Evolutionary conservation across 2,888 invertebrate species (phyloP).

Genomic region (Pemphredon lugubris): DNA sequence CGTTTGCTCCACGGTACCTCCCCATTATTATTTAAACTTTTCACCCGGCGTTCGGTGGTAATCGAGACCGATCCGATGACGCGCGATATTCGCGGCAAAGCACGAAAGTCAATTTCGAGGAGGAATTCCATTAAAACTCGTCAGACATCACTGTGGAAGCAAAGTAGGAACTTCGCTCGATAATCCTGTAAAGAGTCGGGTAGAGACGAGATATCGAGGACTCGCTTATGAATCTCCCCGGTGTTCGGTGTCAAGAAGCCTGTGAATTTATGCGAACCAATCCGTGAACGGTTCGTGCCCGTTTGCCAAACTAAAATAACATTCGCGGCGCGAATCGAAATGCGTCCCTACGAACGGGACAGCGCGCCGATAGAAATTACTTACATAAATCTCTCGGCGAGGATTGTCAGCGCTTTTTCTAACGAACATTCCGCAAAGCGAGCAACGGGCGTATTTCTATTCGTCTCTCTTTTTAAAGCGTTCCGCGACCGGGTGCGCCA

Average conservation of each 20-base stretch:
- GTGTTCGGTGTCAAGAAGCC: slow-evolving; percentile 1
- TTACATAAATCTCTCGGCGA: no score
- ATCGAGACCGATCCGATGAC: slow-evolving; percentile 2
- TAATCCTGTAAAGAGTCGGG: slow-evolving; percentile 28
- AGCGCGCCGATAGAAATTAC: background rate
- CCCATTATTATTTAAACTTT: slow-evolving; percentile 25
- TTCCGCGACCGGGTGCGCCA: no score
- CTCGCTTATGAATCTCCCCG: slow-evolving; percentile 15
- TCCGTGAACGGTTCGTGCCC: background rate
- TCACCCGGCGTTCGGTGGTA: background rate
- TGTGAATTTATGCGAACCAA: slow-evolving; percentile 26
- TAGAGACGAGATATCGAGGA: slow-evolving; percentile 27
- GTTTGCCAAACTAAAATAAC: background rate
- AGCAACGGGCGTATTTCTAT: no score
- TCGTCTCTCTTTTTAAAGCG: no score
- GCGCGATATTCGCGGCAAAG: slow-evolving; percentile 7
- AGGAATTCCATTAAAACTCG: slow-evolving; percentile 63
- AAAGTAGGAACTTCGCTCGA: slow-evolving; percentile 43
- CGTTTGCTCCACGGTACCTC: no score
- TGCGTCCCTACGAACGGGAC: no score
- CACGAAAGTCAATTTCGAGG: slow-evolving; percentile 39
- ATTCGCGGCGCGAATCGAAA: no score
- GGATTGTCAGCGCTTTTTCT: no score
- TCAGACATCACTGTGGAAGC: slow-evolving; percentile 33
- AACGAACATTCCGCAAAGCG: no score